These are phyloP conservation scores for Entomobrya multifasciata DNA, from an alignment of 2,888 invertebrate species.

Conservation along the genomic window DNA sequence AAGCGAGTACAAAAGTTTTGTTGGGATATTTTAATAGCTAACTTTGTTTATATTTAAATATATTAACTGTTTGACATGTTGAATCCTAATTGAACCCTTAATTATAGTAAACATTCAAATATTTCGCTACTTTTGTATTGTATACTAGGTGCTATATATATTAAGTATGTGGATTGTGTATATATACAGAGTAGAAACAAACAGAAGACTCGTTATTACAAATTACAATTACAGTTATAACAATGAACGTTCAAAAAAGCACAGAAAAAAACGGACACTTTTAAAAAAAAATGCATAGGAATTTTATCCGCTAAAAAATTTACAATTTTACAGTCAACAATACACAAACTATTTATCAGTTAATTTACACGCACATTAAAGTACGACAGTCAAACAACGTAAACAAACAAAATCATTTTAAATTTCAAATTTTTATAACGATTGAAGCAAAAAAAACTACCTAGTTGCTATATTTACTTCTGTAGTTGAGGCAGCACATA, in stretches of 20 bases:
- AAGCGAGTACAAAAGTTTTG: too few relatives aligned
- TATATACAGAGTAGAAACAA: background rate
- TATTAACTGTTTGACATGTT: background rate
- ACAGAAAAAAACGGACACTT: background rate
- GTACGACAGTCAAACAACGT: slow-evolving; percentile 1
- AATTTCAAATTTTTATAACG: background rate
- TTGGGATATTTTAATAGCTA: too few relatives aligned
- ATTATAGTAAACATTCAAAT: background rate
- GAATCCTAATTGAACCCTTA: background rate
- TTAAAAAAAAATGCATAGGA: background rate
- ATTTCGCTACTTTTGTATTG: background rate
- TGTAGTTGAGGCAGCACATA: background rate
- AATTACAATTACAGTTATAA: background rate
- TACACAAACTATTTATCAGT: background rate
- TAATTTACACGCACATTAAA: background rate
- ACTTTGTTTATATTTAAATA: background rate
- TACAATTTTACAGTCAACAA: background rate
- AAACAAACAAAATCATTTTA: background rate
- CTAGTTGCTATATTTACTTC: too few relatives aligned
- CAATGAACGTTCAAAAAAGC: background rate
- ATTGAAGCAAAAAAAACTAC: background rate
- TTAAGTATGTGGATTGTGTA: background rate
- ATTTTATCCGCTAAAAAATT: too few relatives aligned
- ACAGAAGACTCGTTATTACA: background rate
- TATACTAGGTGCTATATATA: background rate